Conservation (phyloP, 2,888 invertebrate genomes). For the Dicranocentrus wangi region DNA sequence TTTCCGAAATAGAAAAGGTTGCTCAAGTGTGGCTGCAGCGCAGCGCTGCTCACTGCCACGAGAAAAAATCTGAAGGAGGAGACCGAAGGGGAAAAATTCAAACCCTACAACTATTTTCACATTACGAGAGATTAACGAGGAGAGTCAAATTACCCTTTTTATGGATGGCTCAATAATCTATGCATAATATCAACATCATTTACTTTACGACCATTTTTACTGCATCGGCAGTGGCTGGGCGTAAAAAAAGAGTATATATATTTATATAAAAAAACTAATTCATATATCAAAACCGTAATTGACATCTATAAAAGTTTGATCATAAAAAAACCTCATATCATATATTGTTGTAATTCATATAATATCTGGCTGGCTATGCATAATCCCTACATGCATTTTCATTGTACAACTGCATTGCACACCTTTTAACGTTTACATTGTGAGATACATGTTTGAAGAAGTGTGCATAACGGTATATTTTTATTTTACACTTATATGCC, state of each 20-base stretch:
- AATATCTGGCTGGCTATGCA: too few species aligned
- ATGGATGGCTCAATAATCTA: conserved; percentile 64
- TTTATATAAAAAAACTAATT: conserved; percentile 41
- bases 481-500: too few species aligned
- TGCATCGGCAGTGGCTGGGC: too few species aligned
- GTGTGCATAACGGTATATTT: too few species aligned
- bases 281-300: conserved; percentile 51
- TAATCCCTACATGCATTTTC: too few species aligned
- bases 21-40: conserved; percentile 12
- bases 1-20: not conserved
- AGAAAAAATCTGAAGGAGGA: not conserved
- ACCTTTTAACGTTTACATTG: too few species aligned
- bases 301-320: conserved; percentile 61
- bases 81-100: conserved; percentile 35
- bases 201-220: conserved; percentile 56
- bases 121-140: conserved; percentile 61
- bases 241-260: too few species aligned
- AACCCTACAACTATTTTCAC: conserved; percentile 63
- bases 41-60: too few species aligned
- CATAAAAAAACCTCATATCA: conserved; percentile 45
- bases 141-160: conserved; percentile 63
- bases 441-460: too few species aligned
- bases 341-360: conserved; percentile 14
- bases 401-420: too few species aligned
- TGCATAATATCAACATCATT: conserved; percentile 63